These are phyloP conservation scores for Pentalonia nigronervosa DNA, from an alignment of 1,140 invertebrate genomes.

Conservation along the genomic window DNA sequence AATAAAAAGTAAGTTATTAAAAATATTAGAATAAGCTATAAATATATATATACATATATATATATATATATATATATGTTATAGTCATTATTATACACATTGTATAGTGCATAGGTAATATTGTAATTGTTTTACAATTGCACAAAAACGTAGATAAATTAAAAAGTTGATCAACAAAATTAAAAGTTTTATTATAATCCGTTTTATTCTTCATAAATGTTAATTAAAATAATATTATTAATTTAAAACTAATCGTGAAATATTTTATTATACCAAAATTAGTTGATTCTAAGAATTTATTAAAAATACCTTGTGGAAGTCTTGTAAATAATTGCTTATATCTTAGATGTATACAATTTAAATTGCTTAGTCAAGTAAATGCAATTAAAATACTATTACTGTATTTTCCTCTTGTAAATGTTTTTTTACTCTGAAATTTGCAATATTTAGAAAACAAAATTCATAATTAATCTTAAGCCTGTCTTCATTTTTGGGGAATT, in stretches of 20 bases:
- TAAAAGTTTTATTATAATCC: not conserved
- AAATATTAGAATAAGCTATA: not conserved
- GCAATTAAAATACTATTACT: not conserved
- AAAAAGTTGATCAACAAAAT: not conserved
- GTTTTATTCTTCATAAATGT: not conserved
- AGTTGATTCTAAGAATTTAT: not conserved
- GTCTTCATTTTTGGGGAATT: not conserved
- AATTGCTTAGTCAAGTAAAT: not conserved
- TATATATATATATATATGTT: not conserved
- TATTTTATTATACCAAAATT: not conserved
- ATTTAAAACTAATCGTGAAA: not conserved
- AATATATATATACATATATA: too few species aligned
- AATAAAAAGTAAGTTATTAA: not conserved
- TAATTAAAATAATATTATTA: not conserved
- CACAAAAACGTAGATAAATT: not conserved
- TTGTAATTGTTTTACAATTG: not conserved
- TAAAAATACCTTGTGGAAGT: not conserved
- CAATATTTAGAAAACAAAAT: conserved; percentile 3
- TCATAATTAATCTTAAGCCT: not conserved
- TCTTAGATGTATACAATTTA: not conserved
- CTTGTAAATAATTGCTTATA: not conserved
- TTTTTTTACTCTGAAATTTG: not conserved
- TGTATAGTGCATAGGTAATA: not conserved
- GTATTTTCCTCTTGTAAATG: not conserved
- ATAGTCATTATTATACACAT: not conserved